A percentile compares a stretch with the other conserved stretches of the same genome.
These are phyloP conservation scores for Zaprionus nigranus DNA, from an alignment of 1,140 invertebrate species.

Conservation along the genomic window DNA sequence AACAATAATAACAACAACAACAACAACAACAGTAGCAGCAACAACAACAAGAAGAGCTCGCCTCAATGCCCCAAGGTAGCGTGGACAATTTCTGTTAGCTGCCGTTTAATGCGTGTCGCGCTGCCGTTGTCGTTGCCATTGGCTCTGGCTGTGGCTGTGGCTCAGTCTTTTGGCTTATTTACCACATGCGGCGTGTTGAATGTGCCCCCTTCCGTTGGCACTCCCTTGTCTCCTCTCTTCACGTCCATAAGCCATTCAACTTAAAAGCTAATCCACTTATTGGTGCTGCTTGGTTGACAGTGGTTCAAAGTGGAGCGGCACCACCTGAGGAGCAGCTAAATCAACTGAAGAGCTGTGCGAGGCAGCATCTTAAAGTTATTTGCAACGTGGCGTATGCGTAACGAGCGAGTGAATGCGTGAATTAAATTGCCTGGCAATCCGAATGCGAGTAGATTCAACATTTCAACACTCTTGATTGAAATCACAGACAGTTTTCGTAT, in stretches of 20 bases:
- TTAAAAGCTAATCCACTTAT: constrained; percentile 68
- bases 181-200: constrained; percentile 54
- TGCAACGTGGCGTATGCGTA: constrained; percentile 34
- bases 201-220: neutral
- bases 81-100: constrained; percentile 35
- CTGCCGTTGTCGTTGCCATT: neutral
- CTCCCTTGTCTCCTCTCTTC: neutral
- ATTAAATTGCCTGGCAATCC: constrained; percentile 30
- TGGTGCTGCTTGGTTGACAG: constrained; percentile 37
- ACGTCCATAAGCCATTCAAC: constrained; percentile 46
- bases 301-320: constrained; percentile 31
- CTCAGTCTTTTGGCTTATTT: constrained; percentile 45
- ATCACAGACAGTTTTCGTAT: constrained; percentile 16
- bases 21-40: neutral
- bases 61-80: neutral
- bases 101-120: constrained; percentile 27
- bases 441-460: constrained; percentile 10
- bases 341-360: constrained; percentile 23
- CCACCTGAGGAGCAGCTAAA: constrained; percentile 31
- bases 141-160: neutral
- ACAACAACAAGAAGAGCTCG: neutral
- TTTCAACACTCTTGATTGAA: constrained; percentile 36
- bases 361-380: constrained; percentile 29
- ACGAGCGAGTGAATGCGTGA: constrained; percentile 12
- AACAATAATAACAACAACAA: neutral